Percentiles rank a stretch among this genome's conserved stretches.
These are phyloP conservation scores for Sorex maritimensis DNA, from an alignment of 2,797 vertebrate species.

Conservation along the genomic window DNA sequence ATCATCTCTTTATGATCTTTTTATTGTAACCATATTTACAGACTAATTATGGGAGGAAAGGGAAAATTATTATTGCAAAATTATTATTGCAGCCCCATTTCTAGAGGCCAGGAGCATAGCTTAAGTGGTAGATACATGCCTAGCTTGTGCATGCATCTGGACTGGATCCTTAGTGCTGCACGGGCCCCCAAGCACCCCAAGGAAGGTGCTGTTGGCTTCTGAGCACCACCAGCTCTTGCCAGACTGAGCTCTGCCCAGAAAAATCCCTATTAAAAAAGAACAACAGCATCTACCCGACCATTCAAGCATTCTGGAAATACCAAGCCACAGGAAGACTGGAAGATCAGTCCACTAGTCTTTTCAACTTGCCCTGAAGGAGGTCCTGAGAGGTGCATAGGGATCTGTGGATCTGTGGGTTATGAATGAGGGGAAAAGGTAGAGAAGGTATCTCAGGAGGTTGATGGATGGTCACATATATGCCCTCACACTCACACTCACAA, in stretches of 20 bases:
- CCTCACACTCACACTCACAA: background rate
- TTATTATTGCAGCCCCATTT: background rate
- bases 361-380: background rate
- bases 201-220: no score
- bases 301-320: background rate
- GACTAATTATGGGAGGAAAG: background rate
- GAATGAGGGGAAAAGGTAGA: background rate
- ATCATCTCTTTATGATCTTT: background rate
- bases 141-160: no score
- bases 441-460: background rate
- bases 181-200: no score
- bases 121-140: no score
- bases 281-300: no score
- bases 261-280: no score
- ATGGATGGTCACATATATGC: background rate
- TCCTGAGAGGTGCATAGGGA: no score
- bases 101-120: no score
- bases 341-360: background rate
- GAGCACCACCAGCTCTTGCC: no score
- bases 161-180: no score
- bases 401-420: background rate
- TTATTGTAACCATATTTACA: background rate
- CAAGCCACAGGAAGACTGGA: no score
- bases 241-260: no score
- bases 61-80: background rate